A percentile compares a stretch with the other conserved stretches of the same genome.
Conservation (phyloP, 2,113 vertebrate species). For the Sprattus sprattus region DNA sequence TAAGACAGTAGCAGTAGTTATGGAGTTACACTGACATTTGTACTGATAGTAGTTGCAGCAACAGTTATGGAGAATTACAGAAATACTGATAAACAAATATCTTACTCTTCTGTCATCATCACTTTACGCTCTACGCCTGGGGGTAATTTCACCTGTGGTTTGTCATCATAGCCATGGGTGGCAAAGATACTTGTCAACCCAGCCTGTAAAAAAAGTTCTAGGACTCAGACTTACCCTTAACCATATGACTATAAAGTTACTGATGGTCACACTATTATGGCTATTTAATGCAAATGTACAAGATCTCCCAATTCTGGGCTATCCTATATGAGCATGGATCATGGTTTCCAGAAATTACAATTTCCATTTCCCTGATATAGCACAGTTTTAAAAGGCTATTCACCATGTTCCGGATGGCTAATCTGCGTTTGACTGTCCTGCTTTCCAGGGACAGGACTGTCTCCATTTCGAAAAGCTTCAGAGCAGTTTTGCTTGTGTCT, state of each 20-base stretch:
- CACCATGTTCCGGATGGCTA: constrained; percentile 41
- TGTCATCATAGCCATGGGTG: constrained; percentile 46
- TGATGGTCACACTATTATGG: not conserved
- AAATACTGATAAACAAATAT: not conserved
- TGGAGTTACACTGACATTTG: too few relatives aligned
- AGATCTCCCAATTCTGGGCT: not conserved
- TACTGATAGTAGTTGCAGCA: too few relatives aligned
- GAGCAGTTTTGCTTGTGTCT: constrained; percentile 52
- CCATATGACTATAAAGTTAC: too few relatives aligned
- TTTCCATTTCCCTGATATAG: not conserved
- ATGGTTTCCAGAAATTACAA: too few relatives aligned
- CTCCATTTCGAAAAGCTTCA: constrained; percentile 67
- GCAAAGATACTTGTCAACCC: constrained; percentile 13
- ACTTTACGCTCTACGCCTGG: constrained; percentile 52
- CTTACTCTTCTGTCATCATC: constrained; percentile 50
- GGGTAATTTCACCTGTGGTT: constrained; percentile 50
- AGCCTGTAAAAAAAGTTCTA: constrained; percentile 35
- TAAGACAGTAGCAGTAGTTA: too few relatives aligned
- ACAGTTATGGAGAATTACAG: not conserved
- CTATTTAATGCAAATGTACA: not conserved
- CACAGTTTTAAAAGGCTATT: not conserved
- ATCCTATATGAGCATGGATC: too few relatives aligned
- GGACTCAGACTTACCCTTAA: not conserved
- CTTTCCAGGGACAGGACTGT: constrained; percentile 62
- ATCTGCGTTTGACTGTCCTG: constrained; percentile 54